These are phyloP conservation scores for Mareca strepera DNA, from an alignment of 2,797 vertebrate genomes.

Conservation along the genomic window DNA sequence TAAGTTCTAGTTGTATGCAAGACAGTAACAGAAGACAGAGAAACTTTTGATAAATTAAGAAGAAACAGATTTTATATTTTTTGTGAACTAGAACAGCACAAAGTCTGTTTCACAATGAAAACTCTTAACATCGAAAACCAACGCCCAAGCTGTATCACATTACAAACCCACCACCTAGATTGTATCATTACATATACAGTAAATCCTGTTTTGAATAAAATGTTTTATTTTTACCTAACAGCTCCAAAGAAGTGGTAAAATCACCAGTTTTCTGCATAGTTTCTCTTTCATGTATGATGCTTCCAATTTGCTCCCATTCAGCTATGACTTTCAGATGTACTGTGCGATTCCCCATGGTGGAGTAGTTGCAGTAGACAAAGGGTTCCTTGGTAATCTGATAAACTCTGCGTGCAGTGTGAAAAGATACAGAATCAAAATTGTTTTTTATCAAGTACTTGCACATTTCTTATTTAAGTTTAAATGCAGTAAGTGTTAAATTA, in stretches of 20 bases:
- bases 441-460: background rate
- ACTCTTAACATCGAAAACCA: accelerated
- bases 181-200: background rate
- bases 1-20: background rate
- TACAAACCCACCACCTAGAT: background rate
- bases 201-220: background rate
- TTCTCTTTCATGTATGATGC: background rate
- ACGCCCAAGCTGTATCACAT: background rate
- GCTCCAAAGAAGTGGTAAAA: conserved; percentile 81
- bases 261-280: conserved; percentile 74
- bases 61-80: background rate
- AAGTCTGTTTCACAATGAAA: background rate
- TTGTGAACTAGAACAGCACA: background rate
- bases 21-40: background rate
- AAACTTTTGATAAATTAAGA: background rate
- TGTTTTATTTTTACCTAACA: conserved; percentile 77
- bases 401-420: conserved; percentile 70
- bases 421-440: background rate
- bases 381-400: conserved; percentile 82
- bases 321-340: conserved; percentile 81
- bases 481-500: background rate
- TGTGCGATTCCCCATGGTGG: conserved; percentile 79
- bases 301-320: conserved; percentile 54
- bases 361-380: conserved; percentile 80
- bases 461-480: background rate